These are phyloP conservation scores for Hydractinia symbiolongicarpus DNA, from an alignment of 30 jellyfish, hydroid and myxozoan genomes.

Conservation along the genomic window DNA sequence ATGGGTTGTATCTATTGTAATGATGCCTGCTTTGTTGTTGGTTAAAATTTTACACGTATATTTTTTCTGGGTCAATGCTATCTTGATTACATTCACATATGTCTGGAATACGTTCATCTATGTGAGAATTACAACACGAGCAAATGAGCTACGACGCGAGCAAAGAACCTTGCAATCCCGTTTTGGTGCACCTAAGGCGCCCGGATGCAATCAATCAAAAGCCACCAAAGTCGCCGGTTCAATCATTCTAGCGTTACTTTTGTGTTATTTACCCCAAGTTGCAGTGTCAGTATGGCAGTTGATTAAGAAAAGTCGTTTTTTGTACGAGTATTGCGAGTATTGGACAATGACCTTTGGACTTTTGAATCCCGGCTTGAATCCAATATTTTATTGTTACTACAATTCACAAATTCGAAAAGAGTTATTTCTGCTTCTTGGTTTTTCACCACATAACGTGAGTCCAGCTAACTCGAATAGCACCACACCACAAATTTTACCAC, in stretches of 20 bases:
- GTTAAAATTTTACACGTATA: background rate
- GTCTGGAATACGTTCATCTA: conserved; percentile 53
- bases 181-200: background rate
- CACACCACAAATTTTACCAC: no score
- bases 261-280: conserved; percentile 54
- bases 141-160: conserved; percentile 28
- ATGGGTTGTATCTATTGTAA: conserved; percentile 31
- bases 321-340: conserved; percentile 40
- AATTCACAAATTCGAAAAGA: conserved; percentile 51
- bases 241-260: conserved; percentile 38
- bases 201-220: conserved; percentile 34
- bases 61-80: conserved; percentile 44
- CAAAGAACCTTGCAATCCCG: conserved; percentile 37
- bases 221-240: conserved; percentile 46
- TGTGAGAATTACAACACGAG: conserved; percentile 42
- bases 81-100: conserved; percentile 38
- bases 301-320: conserved; percentile 18
- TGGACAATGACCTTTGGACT: conserved; percentile 75
- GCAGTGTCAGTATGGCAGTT: conserved; percentile 23
- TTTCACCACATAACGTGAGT: no score
- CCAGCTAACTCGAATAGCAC: no score
- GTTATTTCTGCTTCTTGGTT: background rate
- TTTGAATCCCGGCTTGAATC: conserved; percentile 48
- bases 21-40: conserved; percentile 31
- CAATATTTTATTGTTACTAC: conserved; percentile 59